A percentile compares a stretch with the other conserved stretches of the same genome.
Conservation (phyloP, 2,797 vertebrate genomes). For the Danio jaintianensis region DNA sequence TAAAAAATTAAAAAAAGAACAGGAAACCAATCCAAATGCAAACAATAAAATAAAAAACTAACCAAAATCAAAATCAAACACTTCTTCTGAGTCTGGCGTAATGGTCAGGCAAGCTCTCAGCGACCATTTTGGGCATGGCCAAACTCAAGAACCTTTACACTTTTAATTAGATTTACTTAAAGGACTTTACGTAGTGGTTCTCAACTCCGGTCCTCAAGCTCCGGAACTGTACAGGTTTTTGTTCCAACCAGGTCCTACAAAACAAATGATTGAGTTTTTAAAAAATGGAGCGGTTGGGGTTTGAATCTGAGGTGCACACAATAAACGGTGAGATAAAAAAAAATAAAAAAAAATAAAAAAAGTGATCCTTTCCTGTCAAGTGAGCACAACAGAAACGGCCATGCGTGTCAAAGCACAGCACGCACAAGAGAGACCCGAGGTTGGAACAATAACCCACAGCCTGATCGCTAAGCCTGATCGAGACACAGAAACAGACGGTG, state of each 20-base stretch:
- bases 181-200: constrained; percentile 85
- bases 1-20: constrained; percentile 73
- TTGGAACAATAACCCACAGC: constrained; percentile 87
- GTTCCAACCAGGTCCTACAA: constrained; percentile 90
- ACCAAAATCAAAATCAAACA: constrained; percentile 77
- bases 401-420: constrained; percentile 72
- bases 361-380: constrained; percentile 71
- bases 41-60: constrained; percentile 67
- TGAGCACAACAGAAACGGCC: constrained; percentile 80
- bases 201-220: constrained; percentile 90
- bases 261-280: constrained; percentile 87
- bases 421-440: constrained; percentile 83
- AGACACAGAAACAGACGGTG: constrained; percentile 38
- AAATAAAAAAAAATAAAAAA: constrained; percentile 36
- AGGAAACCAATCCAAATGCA: constrained; percentile 60
- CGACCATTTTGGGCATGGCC: constrained; percentile 72
- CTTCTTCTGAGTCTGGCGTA: constrained; percentile 77
- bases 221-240: constrained; percentile 89
- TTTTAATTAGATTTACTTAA: constrained; percentile 65
- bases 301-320: constrained; percentile 80
- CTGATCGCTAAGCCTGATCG: constrained; percentile 69
- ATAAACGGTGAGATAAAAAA: constrained; percentile 76
- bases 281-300: constrained; percentile 74
- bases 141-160: constrained; percentile 80
- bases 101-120: constrained; percentile 71